phyloP scores from a whole-genome alignment of 1,140 invertebrate species.

The Harpegnathos saltator region DNA sequence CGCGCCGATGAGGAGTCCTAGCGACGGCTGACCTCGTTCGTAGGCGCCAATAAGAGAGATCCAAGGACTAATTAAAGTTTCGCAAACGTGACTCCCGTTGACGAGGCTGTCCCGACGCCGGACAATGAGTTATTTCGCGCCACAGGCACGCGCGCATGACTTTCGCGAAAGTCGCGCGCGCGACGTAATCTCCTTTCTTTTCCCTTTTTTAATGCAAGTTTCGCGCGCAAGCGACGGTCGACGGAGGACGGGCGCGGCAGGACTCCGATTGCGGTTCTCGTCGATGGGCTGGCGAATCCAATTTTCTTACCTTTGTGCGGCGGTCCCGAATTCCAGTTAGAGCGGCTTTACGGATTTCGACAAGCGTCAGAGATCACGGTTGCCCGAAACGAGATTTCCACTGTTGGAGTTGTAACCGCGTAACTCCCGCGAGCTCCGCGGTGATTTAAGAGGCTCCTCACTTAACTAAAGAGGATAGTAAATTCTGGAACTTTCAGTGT shows the following conservation, averaged over 20 bases:
- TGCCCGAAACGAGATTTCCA: constrained; percentile 42
- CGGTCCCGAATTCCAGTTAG: constrained; percentile 48
- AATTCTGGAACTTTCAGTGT: constrained; percentile 39
- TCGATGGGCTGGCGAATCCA: constrained; percentile 43
- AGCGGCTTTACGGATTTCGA: constrained; percentile 59
- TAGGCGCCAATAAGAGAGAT: constrained; percentile 76
- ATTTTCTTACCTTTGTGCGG: constrained; percentile 58
- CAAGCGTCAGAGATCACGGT: constrained; percentile 59
- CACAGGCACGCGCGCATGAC: not conserved
- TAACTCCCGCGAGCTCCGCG: constrained; percentile 41
- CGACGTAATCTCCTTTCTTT: constrained; percentile 12
- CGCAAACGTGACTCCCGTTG: constrained; percentile 64
- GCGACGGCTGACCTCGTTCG: not conserved
- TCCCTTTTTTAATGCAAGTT: no score
- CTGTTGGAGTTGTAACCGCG: constrained; percentile 37
- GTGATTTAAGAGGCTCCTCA: constrained; percentile 36
- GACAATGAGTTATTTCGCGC: constrained; percentile 47
- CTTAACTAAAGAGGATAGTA: not conserved
- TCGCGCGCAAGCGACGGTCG: constrained; percentile 23
- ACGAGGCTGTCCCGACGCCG: constrained; percentile 23
- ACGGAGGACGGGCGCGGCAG: not conserved
- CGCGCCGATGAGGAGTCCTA: constrained; percentile 5
- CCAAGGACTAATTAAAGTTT: constrained; percentile 81
- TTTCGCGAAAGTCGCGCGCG: no score
- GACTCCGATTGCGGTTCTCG: constrained; percentile 31